phyloP scores from a whole-genome alignment of 2,888 invertebrate species.

The Ptychoptera contaminata region DNA sequence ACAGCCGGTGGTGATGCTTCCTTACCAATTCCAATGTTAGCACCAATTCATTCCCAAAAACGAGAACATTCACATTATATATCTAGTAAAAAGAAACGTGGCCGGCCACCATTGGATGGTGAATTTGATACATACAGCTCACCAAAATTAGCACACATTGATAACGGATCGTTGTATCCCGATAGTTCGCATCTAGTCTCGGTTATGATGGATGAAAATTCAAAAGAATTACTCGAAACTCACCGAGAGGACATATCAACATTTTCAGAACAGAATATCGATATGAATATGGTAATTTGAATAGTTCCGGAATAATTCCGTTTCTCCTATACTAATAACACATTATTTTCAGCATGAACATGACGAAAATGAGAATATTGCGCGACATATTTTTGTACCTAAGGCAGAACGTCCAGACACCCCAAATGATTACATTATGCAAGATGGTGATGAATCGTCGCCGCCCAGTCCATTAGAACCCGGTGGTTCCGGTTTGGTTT shows the following conservation, averaged over 20 bases:
- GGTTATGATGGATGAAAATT: slow-evolving; percentile 8
- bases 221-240: slow-evolving; percentile 1
- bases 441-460: slow-evolving; percentile 8
- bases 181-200: slow-evolving; percentile 7
- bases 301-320: background rate
- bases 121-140: slow-evolving; percentile 23
- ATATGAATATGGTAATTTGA: slow-evolving; percentile 1
- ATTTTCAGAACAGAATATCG: slow-evolving; percentile 1
- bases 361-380: slow-evolving; percentile 1
- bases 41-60: slow-evolving; percentile 20
- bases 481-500: slow-evolving; percentile 9
- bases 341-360: background rate
- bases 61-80: slow-evolving; percentile 6
- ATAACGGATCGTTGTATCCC: background rate
- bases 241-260: background rate
- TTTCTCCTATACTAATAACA: too few relatives aligned
- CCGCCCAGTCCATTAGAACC: slow-evolving; percentile 6
- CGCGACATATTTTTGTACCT: slow-evolving; percentile 6
- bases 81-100: slow-evolving; percentile 42
- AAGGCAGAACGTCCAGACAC: slow-evolving; percentile 11
- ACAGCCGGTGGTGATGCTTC: background rate
- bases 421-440: slow-evolving; percentile 7
- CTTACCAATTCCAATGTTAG: slow-evolving; percentile 19
- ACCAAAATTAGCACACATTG: slow-evolving; percentile 1
- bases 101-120: slow-evolving; percentile 49